These are phyloP conservation scores for Cataglyphis albicans DNA, from an alignment of 2,888 invertebrate species.

Conservation along the genomic window DNA sequence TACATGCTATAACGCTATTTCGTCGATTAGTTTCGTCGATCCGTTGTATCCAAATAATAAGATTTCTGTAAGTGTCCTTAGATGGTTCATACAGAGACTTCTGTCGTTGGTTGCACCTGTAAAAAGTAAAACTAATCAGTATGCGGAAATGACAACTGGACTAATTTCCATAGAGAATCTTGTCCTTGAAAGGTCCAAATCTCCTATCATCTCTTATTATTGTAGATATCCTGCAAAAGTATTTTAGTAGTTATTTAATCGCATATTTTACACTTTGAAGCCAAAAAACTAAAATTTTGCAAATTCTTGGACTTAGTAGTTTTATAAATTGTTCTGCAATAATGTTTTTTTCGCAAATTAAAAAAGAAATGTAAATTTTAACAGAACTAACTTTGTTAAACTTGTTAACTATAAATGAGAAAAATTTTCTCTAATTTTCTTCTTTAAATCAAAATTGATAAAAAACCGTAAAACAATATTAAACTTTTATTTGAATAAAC, in stretches of 20 bases:
- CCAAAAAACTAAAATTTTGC: neutral
- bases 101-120: slow-evolving; percentile 62
- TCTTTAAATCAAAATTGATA: neutral
- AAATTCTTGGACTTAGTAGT: neutral
- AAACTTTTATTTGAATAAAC: neutral
- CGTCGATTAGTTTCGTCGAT: neutral
- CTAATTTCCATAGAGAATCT: neutral
- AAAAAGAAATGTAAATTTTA: slow-evolving; percentile 1
- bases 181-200: neutral
- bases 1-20: neutral
- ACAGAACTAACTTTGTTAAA: neutral
- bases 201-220: neutral
- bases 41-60: neutral
- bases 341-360: neutral
- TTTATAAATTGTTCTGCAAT: neutral
- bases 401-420: neutral
- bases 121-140: slow-evolving; percentile 69
- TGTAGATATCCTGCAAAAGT: neutral
- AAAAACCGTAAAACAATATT: neutral
- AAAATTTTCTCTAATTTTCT: neutral
- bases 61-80: slow-evolving; percentile 11
- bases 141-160: slow-evolving; percentile 60
- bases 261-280: neutral
- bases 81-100: neutral
- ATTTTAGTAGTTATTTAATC: slow-evolving; percentile 11